Percentiles rank a stretch among this genome's conserved stretches.
Conservation (phyloP, 2,113 vertebrate genomes). For the Talpa occidentalis region DNA sequence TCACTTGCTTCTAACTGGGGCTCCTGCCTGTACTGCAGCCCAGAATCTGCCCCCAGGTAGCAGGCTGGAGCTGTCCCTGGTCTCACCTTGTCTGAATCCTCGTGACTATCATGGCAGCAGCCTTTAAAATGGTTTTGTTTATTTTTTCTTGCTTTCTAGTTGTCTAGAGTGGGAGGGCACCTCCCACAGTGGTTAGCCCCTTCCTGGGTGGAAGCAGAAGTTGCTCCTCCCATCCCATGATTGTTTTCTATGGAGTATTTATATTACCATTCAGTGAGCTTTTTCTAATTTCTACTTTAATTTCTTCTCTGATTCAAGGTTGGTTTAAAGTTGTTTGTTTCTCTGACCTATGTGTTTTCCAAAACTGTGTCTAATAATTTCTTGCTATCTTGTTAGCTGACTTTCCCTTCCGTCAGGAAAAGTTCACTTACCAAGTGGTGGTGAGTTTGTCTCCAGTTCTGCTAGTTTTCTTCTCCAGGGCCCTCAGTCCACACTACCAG, state of each 20-base stretch:
- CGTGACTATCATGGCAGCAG: too few species aligned
- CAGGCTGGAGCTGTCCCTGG: too few species aligned
- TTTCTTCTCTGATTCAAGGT: slow-evolving; percentile 1
- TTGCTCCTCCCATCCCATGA: not conserved
- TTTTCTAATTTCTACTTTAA: slow-evolving; percentile 7
- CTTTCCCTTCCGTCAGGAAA: not conserved
- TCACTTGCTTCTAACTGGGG: not conserved
- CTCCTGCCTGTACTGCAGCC: not conserved
- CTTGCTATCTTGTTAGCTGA: not conserved
- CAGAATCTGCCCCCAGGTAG: too few species aligned
- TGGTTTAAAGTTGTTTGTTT: not conserved
- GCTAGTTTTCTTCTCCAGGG: not conserved
- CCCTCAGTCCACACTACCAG: not conserved
- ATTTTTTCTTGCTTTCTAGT: not conserved
- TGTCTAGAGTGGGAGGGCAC: too few species aligned
- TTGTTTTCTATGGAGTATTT: not conserved
- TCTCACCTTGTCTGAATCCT: too few species aligned
- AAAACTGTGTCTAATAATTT: not conserved
- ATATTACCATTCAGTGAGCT: not conserved
- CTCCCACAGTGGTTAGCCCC: not conserved
- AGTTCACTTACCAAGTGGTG: not conserved
- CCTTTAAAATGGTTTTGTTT: not conserved
- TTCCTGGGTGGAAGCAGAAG: not conserved
- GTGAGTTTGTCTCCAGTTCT: not conserved
- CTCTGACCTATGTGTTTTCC: not conserved